phyloP scores from a whole-genome alignment of 2,113 vertebrate species.

The Circaetus gallicus region DNA sequence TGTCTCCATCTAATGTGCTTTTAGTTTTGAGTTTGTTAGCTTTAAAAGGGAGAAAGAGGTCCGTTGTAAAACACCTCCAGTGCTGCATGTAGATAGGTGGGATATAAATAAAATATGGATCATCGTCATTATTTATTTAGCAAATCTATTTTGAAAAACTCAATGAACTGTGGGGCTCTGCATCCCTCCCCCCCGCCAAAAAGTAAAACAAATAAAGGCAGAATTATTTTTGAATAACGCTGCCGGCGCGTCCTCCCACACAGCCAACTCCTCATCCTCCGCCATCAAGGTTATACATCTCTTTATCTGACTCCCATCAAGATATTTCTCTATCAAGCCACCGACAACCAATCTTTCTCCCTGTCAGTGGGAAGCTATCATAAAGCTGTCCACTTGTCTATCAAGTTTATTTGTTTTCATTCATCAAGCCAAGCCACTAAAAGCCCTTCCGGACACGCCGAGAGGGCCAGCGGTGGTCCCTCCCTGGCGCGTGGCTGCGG shows the following conservation, averaged over 20 bases:
- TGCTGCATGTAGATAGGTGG: not conserved
- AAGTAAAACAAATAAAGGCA: constrained; percentile 13
- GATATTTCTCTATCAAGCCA: not conserved
- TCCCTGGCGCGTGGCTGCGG: not conserved
- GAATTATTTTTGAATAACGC: not conserved
- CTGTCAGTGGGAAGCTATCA: constrained; percentile 11
- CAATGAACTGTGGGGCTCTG: not conserved
- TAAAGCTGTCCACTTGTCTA: constrained; percentile 10
- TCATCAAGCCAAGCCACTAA: not conserved
- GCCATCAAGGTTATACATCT: constrained; percentile 11
- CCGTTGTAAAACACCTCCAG: not conserved
- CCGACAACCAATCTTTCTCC: constrained; percentile 37
- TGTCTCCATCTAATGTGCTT: not conserved
- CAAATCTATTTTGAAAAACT: constrained; percentile 5
- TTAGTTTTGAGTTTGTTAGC: not conserved
- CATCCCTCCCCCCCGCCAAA: not conserved
- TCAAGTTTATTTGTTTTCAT: constrained; percentile 53
- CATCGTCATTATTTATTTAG: constrained; percentile 24
- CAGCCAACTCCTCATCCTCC: not conserved
- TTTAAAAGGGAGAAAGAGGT: not conserved
- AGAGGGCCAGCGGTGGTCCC: not conserved
- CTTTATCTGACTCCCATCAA: not conserved
- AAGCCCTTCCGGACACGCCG: not conserved
- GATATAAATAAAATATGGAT: constrained; percentile 28
- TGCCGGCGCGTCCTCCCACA: not conserved